Base-by-base conservation (phyloP, 1,140 invertebrate genomes). In the Lepidostoma basale region DNA sequence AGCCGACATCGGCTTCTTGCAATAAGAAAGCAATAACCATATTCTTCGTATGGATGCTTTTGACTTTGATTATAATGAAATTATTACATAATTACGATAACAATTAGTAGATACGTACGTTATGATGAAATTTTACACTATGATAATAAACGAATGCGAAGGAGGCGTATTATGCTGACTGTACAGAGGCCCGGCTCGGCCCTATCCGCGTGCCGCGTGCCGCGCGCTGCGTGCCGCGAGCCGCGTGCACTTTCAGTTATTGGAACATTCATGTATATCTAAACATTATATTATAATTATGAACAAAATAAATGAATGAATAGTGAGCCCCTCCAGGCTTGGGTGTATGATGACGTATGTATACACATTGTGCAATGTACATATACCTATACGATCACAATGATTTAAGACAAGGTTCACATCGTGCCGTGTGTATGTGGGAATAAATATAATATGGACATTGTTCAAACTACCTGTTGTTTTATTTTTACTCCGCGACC, bases 371-470 rank as follows among this genome's bases (percentile, higher is more conserved):
- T 87, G 85, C 86, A 86, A 86, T 87, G 86, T 87, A 87, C 85
- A 87, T 87, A 85, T 83, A 84, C 78, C 80, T 83, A 82, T 79
- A 83, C 82, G 81, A 83, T 83, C 70, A 83, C 80, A 83, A 87
- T 86, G 86, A 87, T 85, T 86, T 88, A 89, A 89, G 88, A 88
- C 87, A 88, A 89, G 88, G 88, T 90, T 90, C 88, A 90, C 89
- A 89, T 90, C 88, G 88, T 90, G 89, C 89, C 89, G 88, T 90
- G 88, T 90, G 88, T 90, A 89, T 89, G 88, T 90, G 88, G 87
- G 88, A 89, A 88, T 88, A 89, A 89, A 89, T 89, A 90, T 89
- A 89, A 89, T 89, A 89, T 89, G 88, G 88, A 90, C 88, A 90
- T 89, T 90, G 88, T 90, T 90, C 88, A 90, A 89, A 85, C 84